phyloP scores from a whole-genome alignment of 1,140 invertebrate genomes.

The Caenorhabditis latens region DNA sequence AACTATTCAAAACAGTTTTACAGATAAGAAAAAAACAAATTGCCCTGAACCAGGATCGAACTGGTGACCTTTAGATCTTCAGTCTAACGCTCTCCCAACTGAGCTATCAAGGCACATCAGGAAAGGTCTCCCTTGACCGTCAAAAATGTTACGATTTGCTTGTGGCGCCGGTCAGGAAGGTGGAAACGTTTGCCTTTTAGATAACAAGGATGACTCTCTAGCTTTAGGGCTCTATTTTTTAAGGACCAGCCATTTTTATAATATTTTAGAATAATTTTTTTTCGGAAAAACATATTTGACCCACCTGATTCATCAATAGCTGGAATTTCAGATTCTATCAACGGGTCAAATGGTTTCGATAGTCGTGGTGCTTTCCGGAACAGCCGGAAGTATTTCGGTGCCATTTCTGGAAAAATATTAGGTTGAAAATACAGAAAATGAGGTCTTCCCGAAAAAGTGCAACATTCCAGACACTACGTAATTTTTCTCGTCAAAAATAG shows the following conservation, averaged over 20 bases:
- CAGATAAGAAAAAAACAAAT: background rate
- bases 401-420: background rate
- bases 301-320: slow-evolving; percentile 26
- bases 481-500: background rate
- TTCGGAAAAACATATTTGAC: too few species aligned
- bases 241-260: background rate
- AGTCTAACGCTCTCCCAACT: slow-evolving; percentile 77
- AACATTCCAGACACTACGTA: background rate
- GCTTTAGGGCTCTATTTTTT: too few species aligned
- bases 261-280: too few species aligned
- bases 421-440: too few species aligned
- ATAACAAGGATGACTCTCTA: too few species aligned
- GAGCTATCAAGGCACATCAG: slow-evolving; percentile 69
- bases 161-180: too few species aligned
- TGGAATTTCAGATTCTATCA: slow-evolving; percentile 19
- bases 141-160: too few species aligned
- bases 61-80: slow-evolving; percentile 74
- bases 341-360: slow-evolving; percentile 12
- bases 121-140: too few species aligned
- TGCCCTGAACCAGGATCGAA: slow-evolving; percentile 68
- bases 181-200: too few species aligned
- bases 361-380: background rate
- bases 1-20: too few species aligned
- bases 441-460: background rate
- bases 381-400: background rate